Base-by-base conservation (phyloP, 1,140 invertebrate species). In the Tetramorium parvispinum region DNA sequence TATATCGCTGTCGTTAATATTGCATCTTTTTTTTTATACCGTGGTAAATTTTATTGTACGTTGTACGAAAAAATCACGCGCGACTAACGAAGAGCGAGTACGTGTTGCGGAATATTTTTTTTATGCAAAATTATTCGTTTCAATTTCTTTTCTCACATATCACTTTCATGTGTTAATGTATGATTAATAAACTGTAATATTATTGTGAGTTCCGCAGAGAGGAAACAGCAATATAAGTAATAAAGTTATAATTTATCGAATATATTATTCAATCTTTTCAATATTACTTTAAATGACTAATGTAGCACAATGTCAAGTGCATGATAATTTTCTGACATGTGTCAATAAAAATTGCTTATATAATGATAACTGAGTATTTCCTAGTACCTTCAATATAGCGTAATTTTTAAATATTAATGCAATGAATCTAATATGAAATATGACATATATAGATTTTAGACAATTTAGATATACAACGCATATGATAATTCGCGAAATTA, bases 251-350 rank as follows among this genome's bases (percentile, higher is more conserved):
- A 61, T 82, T 43, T 57, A 27, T 0, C 11, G 18, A 1, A 49
- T 21, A 43, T 7, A n/a, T 57, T 43, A 13, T 1, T 10, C 32
- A 13, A 66, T 24, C 16, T 46, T 46, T 57, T 57, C 78, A 57
- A 73, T 59, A 46, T 71, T 71, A 32, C 21, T 40, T 24, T 70
- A 70, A 2, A 13, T 73, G 78, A 82, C 24, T 82, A 57, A 57
- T 5, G 24, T 46, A 55, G 32, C 21, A 4, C 51, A 11, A 43
- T 59, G 51, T 82, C 78, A 82, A 82, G 40, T 59, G 40, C 24
- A 71, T 3, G 78, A 82, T 73, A 82, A 82, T 71, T 27, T 59
- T 32, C 37, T 5, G 4, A 32, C 21, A 13, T 68, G 27, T 43
- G 49, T 24, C 32, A 70, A 65, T 55, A 71, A 79, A 61, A 49